Evolutionary conservation across 1,140 invertebrate genomes (phyloP), one percentile per base, ranked within the genome.

Genomic region (Meloidogyne hapla): DNA sequence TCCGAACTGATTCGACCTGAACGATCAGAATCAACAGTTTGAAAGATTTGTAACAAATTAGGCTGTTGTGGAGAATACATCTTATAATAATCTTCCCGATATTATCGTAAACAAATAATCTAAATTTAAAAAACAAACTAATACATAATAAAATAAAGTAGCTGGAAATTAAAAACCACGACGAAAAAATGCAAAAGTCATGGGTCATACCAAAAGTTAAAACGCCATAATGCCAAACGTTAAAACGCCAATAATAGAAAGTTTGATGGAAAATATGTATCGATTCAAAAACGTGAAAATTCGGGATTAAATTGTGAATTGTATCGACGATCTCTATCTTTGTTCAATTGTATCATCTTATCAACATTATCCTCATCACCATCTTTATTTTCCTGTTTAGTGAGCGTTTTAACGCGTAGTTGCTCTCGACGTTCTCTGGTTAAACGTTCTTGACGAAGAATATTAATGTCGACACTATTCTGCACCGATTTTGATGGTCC

Each of bases 301-400:
- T 93, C 91, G 68, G 94, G 94, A 89, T 94, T 95, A 87, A 93
- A 96, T 88, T 95, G 94, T 9, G 93, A 94, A 90, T 94, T 94
- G 86, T 96, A 96, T 89, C 92, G 92, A 83, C 92, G 79, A 40
- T 76, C 77, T 12, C 75, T 68, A 28, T 77, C 77, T 42, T 48
- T 68, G 28, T 79, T 76, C 23, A 74, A 48, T 45, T 84, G 56
- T 13, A 63, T 10, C 26, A 56, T 69, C 56, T 40, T 40, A 38
- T 26, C 3, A 70, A 71, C 87, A 91, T 91, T 12, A 90, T 48
- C 62, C n/a, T 70, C 28, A 15, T 77, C 71, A 9, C 21, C 71
- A 9, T 40, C 65, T 56, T 79, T 77, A 15, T 61, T 42, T 21
- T 65, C 23, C 25, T n/a, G 62, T 23, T 26, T 75, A 12, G 82